Evolutionary conservation across 2,888 invertebrate genomes (phyloP).

Genomic region (Sacculina carcini): DNA sequence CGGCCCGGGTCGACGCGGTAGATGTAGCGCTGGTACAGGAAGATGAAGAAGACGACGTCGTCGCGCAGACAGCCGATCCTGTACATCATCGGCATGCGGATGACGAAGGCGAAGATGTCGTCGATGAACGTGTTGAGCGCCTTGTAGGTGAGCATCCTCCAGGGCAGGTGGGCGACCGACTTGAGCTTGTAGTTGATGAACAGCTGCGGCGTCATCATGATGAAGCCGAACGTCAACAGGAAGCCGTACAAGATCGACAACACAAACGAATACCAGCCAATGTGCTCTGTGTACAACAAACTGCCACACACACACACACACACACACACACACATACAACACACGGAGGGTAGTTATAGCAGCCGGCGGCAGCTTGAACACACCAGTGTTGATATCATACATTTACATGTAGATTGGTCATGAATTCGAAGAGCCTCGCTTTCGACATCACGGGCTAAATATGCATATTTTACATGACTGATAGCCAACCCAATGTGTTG

Average conservation of each 20-base stretch:
- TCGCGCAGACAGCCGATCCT: conserved; percentile 74
- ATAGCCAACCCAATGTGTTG: too few species aligned
- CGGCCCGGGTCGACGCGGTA: conserved; percentile 87
- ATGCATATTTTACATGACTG: too few species aligned
- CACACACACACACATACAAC: too few species aligned
- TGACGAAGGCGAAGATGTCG: conserved; percentile 98
- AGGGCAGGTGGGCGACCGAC: conserved; percentile 94
- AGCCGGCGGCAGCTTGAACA: too few species aligned
- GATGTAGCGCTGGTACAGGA: conserved; percentile 94
- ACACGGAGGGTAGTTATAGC: too few species aligned
- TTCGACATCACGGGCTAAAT: too few species aligned
- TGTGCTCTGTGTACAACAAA: conserved; percentile 60
- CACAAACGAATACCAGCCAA: conserved; percentile 96
- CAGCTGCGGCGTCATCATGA: conserved; percentile 99
- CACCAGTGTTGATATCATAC: too few species aligned
- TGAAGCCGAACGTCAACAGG: conserved; percentile 91
- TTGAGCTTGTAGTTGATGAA: conserved; percentile 99
- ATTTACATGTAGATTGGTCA: too few species aligned
- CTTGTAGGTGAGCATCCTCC: conserved; percentile 99
- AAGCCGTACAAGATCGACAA: conserved; percentile 93
- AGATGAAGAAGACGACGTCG: conserved; percentile 96
- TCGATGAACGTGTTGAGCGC: conserved; percentile 98
- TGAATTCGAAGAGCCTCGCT: too few species aligned
- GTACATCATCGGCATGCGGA: conserved; percentile 99
- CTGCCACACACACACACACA: too few species aligned